Conservation (phyloP, 1,140 invertebrate species). For the Bemisia tabaci region DNA sequence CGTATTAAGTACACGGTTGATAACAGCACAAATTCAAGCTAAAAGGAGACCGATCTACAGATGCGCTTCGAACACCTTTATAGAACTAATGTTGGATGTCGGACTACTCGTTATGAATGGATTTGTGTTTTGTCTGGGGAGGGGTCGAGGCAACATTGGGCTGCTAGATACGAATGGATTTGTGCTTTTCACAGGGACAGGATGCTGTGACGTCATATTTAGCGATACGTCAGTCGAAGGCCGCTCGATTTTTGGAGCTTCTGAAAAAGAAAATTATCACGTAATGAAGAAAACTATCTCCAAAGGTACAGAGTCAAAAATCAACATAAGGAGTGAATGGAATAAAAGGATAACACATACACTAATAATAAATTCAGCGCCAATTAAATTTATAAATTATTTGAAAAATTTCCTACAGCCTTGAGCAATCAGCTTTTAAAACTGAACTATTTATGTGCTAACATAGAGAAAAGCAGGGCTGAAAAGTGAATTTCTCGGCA, state of each 20-base stretch:
- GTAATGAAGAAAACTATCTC: constrained; percentile 16
- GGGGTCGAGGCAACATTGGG: constrained; percentile 52
- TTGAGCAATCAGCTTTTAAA: too few species aligned
- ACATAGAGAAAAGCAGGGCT: too few species aligned
- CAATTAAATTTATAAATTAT: too few species aligned
- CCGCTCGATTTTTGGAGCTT: constrained; percentile 31
- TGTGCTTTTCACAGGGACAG: constrained; percentile 20
- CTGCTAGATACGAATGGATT: constrained; percentile 43
- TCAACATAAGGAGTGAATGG: background rate
- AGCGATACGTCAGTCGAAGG: constrained; percentile 42
- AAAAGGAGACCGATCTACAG: background rate
- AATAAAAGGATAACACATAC: too few species aligned
- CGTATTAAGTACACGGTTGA: background rate
- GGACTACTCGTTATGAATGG: constrained; percentile 30
- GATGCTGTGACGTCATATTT: constrained; percentile 24
- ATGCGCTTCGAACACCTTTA: constrained; percentile 42
- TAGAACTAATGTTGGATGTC: constrained; percentile 25
- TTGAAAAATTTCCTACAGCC: too few species aligned
- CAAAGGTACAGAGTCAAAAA: background rate
- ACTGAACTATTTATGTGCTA: too few species aligned
- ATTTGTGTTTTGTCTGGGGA: constrained; percentile 28
- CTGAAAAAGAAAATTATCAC: constrained; percentile 23
- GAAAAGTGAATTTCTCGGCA: too few species aligned
- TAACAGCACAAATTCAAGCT: background rate
- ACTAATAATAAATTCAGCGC: too few species aligned